These are phyloP conservation scores for Esox lucius DNA, from an alignment of 2,797 vertebrate genomes.

Conservation along the genomic window DNA sequence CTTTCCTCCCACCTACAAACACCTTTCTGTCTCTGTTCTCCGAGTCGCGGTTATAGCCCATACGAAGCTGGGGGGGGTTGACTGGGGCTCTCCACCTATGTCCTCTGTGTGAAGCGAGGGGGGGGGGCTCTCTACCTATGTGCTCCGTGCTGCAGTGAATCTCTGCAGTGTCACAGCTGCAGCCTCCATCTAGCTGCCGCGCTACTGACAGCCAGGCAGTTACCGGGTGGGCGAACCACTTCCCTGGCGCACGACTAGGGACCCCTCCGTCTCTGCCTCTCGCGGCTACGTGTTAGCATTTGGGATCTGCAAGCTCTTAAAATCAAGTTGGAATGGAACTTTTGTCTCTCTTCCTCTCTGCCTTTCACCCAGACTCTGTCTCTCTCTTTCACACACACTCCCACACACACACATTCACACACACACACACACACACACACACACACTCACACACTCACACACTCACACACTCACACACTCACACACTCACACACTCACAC, in stretches of 20 bases:
- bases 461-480: too few species aligned
- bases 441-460: too few species aligned
- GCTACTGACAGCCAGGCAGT: conserved; percentile 56
- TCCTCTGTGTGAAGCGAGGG: too few species aligned
- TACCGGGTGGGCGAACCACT: conserved; percentile 56
- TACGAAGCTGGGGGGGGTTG: conserved; percentile 22
- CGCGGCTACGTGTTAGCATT: conserved; percentile 48
- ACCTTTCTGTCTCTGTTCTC: conserved; percentile 13
- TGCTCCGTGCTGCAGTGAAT: conserved; percentile 18
- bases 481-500: too few species aligned
- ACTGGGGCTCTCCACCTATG: conserved; percentile 15
- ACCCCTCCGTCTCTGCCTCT: conserved; percentile 35
- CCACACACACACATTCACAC: too few species aligned
- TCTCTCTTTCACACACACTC: neutral
- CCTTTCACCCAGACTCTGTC: conserved; percentile 29
- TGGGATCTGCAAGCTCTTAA: conserved; percentile 56
- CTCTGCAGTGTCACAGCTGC: conserved; percentile 31
- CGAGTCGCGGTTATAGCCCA: conserved; percentile 24
- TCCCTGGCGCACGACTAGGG: conserved; percentile 35
- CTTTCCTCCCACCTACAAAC: neutral
- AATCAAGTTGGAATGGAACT: conserved; percentile 48
- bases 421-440: too few species aligned
- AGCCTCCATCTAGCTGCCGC: conserved; percentile 29
- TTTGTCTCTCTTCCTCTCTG: conserved; percentile 14
- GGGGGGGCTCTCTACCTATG: too few species aligned